A percentile compares a stretch with the other conserved stretches of the same genome.
phyloP scores from a whole-genome alignment of 2,113 vertebrate species.

The Hemicordylus capensis region DNA sequence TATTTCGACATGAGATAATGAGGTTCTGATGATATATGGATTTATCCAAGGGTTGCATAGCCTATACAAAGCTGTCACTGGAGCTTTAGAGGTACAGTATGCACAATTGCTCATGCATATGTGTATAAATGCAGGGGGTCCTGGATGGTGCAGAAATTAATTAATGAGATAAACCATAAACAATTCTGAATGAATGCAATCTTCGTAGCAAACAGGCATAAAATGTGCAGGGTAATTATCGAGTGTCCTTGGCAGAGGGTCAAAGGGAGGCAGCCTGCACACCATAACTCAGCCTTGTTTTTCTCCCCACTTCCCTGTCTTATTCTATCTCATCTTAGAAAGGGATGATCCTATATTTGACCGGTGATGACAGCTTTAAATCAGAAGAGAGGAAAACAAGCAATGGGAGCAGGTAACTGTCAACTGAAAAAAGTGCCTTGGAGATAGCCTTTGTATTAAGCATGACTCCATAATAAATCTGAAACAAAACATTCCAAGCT shows the following conservation, averaged over 20 bases:
- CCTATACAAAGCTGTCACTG: neutral
- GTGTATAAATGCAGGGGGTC: neutral
- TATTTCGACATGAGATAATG: neutral
- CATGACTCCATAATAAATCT: conserved; percentile 35
- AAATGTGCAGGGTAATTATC: neutral
- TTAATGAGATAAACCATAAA: neutral
- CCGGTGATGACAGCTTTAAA: conserved; percentile 44
- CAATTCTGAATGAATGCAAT: neutral
- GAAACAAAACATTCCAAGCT: conserved; percentile 10
- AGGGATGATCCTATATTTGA: conserved; percentile 39
- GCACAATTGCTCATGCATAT: neutral
- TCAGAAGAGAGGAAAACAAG: conserved; percentile 40
- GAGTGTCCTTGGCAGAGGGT: conserved; percentile 9
- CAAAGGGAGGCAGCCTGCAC: neutral
- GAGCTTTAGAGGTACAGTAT: neutral
- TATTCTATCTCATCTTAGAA: conserved; percentile 31
- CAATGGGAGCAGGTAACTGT: conserved; percentile 6
- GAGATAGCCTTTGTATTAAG: conserved; percentile 23
- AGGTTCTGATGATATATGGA: neutral
- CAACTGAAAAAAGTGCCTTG: conserved; percentile 3
- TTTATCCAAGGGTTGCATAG: neutral
- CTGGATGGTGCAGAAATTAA: neutral
- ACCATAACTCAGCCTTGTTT: conserved; percentile 3
- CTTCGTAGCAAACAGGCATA: neutral
- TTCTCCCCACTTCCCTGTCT: conserved; percentile 4